Percentiles rank a stretch among this genome's conserved stretches.
phyloP scores from a whole-genome alignment of 2,888 invertebrate species.

The Apotomis turbidana region DNA sequence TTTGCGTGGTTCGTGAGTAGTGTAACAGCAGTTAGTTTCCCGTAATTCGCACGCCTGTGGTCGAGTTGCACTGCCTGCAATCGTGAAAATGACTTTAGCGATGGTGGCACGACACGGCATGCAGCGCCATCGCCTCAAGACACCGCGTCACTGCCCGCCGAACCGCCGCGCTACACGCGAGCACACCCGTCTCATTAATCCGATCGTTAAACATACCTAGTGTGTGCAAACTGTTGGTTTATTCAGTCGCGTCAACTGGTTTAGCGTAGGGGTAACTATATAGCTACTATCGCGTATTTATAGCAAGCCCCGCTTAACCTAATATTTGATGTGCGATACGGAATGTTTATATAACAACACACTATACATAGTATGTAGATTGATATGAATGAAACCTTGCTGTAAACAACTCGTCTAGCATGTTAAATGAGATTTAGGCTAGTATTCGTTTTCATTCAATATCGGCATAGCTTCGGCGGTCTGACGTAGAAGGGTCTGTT shows the following conservation, averaged over 20 bases:
- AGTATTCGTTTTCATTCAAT: too few species aligned
- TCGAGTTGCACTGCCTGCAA: conserved; percentile 30
- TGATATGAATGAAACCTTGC: too few species aligned
- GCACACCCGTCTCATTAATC: conserved; percentile 37
- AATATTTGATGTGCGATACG: too few species aligned
- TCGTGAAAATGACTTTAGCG: conserved; percentile 23
- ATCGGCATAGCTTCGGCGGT: too few species aligned
- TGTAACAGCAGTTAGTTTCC: conserved; percentile 1
- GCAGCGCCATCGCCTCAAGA: conserved; percentile 38
- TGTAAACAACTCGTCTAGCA: too few species aligned
- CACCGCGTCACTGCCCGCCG: conserved; percentile 33
- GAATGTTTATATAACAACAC: too few species aligned
- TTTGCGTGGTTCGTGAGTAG: neutral
- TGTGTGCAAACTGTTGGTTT: conserved; percentile 33
- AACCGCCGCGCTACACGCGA: conserved; percentile 34
- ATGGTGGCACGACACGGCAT: conserved; percentile 27
- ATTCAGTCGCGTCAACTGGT: conserved; percentile 25
- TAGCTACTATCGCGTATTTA: neutral
- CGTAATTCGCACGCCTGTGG: conserved; percentile 15
- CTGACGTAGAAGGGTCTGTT: too few species aligned
- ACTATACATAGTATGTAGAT: too few species aligned
- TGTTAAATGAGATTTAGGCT: too few species aligned
- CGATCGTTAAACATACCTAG: conserved; percentile 29
- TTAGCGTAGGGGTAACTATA: conserved; percentile 15
- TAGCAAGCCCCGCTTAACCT: too few species aligned